Conservation (phyloP, 2,797 vertebrate genomes). For the Helicolenus hilgendorfi region DNA sequence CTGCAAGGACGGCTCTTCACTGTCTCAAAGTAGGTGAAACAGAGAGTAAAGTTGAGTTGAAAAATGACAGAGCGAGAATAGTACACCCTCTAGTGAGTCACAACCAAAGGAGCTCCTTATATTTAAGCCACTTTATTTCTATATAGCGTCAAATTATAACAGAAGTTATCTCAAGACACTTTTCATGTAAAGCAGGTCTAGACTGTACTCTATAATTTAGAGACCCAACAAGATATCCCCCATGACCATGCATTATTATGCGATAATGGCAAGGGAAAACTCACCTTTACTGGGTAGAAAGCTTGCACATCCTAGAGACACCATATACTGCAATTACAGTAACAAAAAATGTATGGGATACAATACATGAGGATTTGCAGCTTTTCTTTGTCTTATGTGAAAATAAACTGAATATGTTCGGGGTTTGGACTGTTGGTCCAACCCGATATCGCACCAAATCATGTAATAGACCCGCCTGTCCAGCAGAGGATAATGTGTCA, state of each 20-base stretch:
- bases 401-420: too few relatives aligned
- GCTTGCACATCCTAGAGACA: background rate
- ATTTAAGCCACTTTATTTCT: background rate
- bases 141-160: too few relatives aligned
- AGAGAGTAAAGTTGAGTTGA: background rate
- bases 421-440: too few relatives aligned
- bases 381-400: background rate
- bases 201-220: too few relatives aligned
- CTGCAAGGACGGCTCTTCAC: background rate
- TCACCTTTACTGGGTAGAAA: too few relatives aligned
- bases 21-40: background rate
- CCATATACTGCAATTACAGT: background rate
- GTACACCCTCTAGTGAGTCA: background rate
- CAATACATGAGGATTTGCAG: background rate
- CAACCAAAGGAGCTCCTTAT: background rate
- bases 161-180: too few relatives aligned
- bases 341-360: background rate
- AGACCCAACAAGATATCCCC: too few relatives aligned
- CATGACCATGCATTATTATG: too few relatives aligned
- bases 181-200: too few relatives aligned
- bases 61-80: background rate
- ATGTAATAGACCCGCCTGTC: rapidly evolving
- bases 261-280: too few relatives aligned
- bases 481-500: too few relatives aligned
- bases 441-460: rapidly evolving